Base-by-base conservation (phyloP, 35 echinoderm and acorn worm species). In the Strongylocentrotus purpuratus region DNA sequence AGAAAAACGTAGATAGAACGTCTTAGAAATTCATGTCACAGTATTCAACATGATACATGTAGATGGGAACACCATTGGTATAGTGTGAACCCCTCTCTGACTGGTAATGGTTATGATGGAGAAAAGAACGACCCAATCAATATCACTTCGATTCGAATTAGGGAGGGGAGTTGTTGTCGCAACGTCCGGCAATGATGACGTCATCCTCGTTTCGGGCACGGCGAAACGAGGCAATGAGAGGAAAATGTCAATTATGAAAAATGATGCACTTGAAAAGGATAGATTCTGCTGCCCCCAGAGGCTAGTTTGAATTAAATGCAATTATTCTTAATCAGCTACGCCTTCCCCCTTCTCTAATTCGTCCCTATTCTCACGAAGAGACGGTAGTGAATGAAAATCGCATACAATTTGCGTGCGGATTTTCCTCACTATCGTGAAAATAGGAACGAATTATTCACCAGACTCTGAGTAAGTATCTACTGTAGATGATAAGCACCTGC, bases 211-310 rank as follows among this genome's bases (percentile, higher is more conserved):
- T 78, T 78, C 65, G 65, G 65, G 65, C 20, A n/a, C 22, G n/a
- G 65, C 2, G 22, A 78, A 78, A 78, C 4, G 28, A 78, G 22
- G 22, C 20, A 78, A n/a, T n/a, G 7, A 7, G 65, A 78, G 65
- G 65, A 25, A 78, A 78, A 78, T 78, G 65, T 78, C 65, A 78
- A 78, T 78, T 78, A 78, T 78, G 61, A 78, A 78, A 78, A 78
- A 78, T 28, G 65, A 78, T 78, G 65, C 65, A 78, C 65, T 78
- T 78, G 65, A 78, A 78, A n/a, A 31, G 28, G 65, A 78, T 28
- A 78, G 65, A 78, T 22, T 78, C 65, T 78, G 22, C 25, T 20
- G 61, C 28, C 25, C 20, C 65, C 3, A 22, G 22, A 78, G 65
- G 65, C 65, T 78, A 22, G 65, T 78, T 78, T 41, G 10, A n/a